phyloP scores from a whole-genome alignment of 2,888 invertebrate genomes.

The Cylindroiulus punctatus region DNA sequence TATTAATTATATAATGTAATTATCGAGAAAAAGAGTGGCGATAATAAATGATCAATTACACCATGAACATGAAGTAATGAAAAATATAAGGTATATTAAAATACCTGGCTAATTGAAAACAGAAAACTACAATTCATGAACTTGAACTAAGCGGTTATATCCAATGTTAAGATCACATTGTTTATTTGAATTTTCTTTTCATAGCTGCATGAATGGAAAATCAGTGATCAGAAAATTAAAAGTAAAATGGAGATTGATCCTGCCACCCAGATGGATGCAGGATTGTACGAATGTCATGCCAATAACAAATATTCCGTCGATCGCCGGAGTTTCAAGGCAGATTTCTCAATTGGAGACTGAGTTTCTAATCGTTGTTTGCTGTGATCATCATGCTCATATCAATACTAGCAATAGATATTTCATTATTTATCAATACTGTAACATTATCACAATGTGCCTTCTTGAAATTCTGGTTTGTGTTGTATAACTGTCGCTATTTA shows the following conservation, averaged over 20 bases:
- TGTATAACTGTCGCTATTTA: slow-evolving; percentile 17
- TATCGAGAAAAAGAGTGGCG: no score
- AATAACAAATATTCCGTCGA: slow-evolving; percentile 90
- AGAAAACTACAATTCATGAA: no score
- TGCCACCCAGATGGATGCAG: slow-evolving; percentile 94
- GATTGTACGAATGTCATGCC: slow-evolving; percentile 93
- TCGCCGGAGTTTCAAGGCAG: slow-evolving; percentile 89
- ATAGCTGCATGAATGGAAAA: slow-evolving; percentile 89
- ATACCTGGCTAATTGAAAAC: no score
- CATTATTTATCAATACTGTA: not conserved
- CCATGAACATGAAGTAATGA: no score
- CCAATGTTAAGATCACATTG: not conserved
- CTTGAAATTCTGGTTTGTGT: not conserved
- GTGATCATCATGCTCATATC: not conserved
- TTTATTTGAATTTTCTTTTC: not conserved
- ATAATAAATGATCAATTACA: no score
- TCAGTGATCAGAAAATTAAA: slow-evolving; percentile 83
- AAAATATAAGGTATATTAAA: no score
- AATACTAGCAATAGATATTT: not conserved
- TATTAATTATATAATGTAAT: no score
- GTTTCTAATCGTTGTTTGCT: not conserved
- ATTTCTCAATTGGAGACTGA: slow-evolving; percentile 75
- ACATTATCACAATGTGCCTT: not conserved
- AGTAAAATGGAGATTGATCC: slow-evolving; percentile 95
- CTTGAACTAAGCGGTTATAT: no score